Evolutionary conservation across 1,140 invertebrate genomes (phyloP).

Genomic region (Halesus radiatus): DNA sequence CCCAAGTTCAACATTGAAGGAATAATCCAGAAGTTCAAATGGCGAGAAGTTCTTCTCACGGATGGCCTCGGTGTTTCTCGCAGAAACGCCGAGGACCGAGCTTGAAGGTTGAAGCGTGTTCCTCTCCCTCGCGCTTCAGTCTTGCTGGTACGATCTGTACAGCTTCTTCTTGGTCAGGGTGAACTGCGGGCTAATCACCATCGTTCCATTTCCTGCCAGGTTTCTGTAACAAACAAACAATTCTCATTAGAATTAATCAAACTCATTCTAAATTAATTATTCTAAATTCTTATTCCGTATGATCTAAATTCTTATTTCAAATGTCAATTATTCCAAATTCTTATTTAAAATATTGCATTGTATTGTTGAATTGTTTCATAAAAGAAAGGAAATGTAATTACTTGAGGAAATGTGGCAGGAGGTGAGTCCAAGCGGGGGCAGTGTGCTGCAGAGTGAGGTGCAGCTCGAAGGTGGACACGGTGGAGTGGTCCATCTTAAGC

Average conservation of each 20-base stretch:
- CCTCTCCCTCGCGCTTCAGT: conserved; percentile 59
- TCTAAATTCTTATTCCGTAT: too few species aligned
- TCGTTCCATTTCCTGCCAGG: conserved; percentile 83
- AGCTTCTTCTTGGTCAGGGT: conserved; percentile 89
- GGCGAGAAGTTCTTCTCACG: conserved; percentile 51
- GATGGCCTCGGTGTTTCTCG: conserved; percentile 24
- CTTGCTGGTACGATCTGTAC: conserved; percentile 80
- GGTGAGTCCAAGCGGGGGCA: conserved; percentile 83
- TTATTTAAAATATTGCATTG: too few species aligned
- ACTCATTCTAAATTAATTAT: too few species aligned
- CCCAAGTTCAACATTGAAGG: not conserved
- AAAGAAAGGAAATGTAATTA: conserved; percentile 70
- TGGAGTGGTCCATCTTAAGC: conserved; percentile 85
- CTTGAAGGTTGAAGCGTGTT: not conserved
- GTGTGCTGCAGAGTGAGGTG: conserved; percentile 88
- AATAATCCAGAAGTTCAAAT: conserved; percentile 48
- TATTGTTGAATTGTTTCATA: too few species aligned
- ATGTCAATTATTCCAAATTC: too few species aligned
- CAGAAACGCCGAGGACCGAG: not conserved
- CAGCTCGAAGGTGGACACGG: conserved; percentile 88
- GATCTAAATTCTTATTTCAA: too few species aligned
- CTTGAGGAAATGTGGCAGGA: conserved; percentile 89
- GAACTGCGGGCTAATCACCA: conserved; percentile 88
- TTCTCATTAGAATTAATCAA: conserved; percentile 9
- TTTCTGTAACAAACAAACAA: conserved; percentile 72